Percentiles rank a stretch among this genome's conserved stretches.
Conservation (phyloP, 2,113 vertebrate species). For the Marmota flaviventris region DNA sequence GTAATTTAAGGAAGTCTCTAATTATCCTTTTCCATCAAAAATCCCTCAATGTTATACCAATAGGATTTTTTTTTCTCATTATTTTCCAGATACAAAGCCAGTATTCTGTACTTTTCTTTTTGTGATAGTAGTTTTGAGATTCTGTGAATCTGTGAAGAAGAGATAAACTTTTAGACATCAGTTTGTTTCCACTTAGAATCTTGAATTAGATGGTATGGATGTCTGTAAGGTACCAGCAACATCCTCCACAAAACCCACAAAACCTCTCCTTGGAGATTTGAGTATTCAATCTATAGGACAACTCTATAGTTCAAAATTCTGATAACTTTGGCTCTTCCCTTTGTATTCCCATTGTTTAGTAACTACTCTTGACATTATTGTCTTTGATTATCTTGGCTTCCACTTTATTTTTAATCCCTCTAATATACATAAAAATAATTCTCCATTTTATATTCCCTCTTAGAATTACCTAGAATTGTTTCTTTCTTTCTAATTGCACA, state of each 20-base stretch:
- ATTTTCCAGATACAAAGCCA: background rate
- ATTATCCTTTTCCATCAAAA: background rate
- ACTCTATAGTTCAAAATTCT: background rate
- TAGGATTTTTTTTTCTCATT: background rate
- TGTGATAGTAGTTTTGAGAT: background rate
- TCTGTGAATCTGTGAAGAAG: background rate
- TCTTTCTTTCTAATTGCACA: background rate
- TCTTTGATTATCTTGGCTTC: background rate
- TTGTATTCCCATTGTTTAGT: background rate
- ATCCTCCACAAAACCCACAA: no score
- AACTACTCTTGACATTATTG: background rate
- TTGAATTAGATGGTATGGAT: background rate
- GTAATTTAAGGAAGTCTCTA: background rate
- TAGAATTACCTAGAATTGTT: background rate
- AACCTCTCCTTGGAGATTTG: accelerated
- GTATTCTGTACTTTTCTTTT: background rate
- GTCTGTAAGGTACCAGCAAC: background rate
- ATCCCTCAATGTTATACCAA: background rate
- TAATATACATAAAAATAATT: background rate
- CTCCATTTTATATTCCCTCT: background rate
- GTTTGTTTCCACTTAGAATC: background rate
- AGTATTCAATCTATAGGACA: background rate
- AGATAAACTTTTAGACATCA: background rate
- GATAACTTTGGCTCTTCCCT: accelerated
- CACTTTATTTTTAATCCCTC: background rate